Evolutionary conservation across 2,113 vertebrate genomes (phyloP), one percentile per base, ranked within the genome.

Genomic region (Coryphaenoides rupestris): DNA sequence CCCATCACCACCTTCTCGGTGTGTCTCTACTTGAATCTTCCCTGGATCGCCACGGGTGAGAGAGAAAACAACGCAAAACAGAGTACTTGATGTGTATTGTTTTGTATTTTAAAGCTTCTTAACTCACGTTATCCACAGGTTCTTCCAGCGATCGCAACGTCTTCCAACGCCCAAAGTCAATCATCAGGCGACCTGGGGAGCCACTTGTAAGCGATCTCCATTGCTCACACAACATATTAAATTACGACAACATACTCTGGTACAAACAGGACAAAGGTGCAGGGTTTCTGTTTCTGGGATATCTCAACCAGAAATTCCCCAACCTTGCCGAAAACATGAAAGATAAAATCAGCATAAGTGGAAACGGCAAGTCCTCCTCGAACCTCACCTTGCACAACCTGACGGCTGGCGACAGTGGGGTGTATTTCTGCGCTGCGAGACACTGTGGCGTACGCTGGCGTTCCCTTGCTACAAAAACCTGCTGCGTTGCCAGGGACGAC

Each of bases 381-480:
- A 55, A 21, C 19, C 14, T 55, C 53, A 9, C 19, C 19, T 10
- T 55, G 19, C 6, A 4, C 13, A 21, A 21, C 22, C 12, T 55
- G 53, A 21, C 19, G n/a, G n/a, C 7, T 21, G 19, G 19, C 2
- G 53, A 55, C 9, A 55, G 53, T 21, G 53, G 52, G 19, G 17
- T 69, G 23, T 84, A 81, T 57, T 79, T 77, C 60, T 84, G 81
- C 50, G 72, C 76, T 47, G 69, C 69, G 9, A 71, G 60, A n/a
- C 5, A 55, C n/a, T n/a, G n/a, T n/a, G n/a, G n/a, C n/a, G n/a
- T n/a, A n/a, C n/a, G n/a, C n/a, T n/a, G n/a, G n/a, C n/a, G n/a
- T n/a, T n/a, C n/a, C n/a, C n/a, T n/a, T n/a, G n/a, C n/a, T 14
- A 4, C 17, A 7, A 19, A 3, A 4, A 45, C 26, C 26, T 40